Percentiles rank a stretch among this genome's conserved stretches.
Evolutionary conservation across 2,797 vertebrate genomes (phyloP).

Genomic region (Ceyx erithaca): DNA sequence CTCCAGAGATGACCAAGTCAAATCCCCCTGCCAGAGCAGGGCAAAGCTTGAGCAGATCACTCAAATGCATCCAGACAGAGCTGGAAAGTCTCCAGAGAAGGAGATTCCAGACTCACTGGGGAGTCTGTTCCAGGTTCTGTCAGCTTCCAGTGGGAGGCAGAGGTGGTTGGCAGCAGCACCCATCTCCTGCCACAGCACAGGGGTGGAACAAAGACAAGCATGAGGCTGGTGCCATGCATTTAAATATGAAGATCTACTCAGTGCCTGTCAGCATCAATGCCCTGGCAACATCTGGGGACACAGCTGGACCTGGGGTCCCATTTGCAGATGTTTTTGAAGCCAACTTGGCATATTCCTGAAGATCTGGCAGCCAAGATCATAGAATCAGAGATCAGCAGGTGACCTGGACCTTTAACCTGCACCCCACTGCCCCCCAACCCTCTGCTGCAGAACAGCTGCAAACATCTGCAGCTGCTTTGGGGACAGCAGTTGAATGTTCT

Average conservation of each 20-base stretch:
- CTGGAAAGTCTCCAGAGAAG: too few relatives aligned
- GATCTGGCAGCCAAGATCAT: not conserved
- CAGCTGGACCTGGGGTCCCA: not conserved
- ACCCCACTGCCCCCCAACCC: not conserved
- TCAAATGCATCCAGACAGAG: too few relatives aligned
- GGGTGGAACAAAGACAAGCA: not conserved
- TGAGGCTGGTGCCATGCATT: accelerated
- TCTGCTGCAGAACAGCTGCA: not conserved
- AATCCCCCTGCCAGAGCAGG: too few relatives aligned
- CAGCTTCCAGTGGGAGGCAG: not conserved
- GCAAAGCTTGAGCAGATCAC: too few relatives aligned
- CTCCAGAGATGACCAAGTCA: too few relatives aligned
- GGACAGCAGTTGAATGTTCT: not conserved
- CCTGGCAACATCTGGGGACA: not conserved
- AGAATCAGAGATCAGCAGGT: not conserved
- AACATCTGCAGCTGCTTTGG: not conserved
- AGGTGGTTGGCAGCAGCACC: not conserved
- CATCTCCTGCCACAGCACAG: not conserved
- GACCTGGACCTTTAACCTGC: not conserved
- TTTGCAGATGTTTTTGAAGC: not conserved
- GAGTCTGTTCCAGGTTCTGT: too few relatives aligned
- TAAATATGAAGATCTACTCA: not conserved
- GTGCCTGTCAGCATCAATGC: not conserved
- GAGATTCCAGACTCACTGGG: too few relatives aligned
- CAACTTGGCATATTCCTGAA: not conserved